phyloP scores from a whole-genome alignment of 2,113 vertebrate genomes.

The Platycercus adscitus region DNA sequence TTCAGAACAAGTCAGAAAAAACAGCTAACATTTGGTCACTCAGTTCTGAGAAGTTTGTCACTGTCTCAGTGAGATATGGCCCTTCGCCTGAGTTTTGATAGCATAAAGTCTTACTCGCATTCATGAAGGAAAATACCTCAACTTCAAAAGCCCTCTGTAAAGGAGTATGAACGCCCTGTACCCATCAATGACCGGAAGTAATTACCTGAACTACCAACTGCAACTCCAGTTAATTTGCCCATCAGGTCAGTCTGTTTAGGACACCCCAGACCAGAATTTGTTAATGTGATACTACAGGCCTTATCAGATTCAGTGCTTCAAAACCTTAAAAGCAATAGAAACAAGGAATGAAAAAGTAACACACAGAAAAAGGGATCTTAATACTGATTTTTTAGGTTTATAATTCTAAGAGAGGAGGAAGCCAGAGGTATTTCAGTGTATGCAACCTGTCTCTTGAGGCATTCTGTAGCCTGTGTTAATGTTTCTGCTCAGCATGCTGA shows the following conservation, averaged over 20 bases:
- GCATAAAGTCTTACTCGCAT: background rate
- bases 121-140: background rate
- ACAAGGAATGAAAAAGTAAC: background rate
- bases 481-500: background rate
- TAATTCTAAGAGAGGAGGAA: background rate
- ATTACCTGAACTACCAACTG: background rate
- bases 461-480: background rate
- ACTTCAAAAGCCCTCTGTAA: background rate
- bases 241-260: background rate
- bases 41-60: background rate
- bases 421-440: background rate
- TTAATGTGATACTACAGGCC: background rate
- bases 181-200: background rate
- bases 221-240: background rate
- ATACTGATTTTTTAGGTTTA: background rate
- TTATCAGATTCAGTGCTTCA: background rate
- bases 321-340: background rate
- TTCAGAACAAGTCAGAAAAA: background rate
- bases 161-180: background rate
- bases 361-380: background rate
- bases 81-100: background rate
- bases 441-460: background rate
- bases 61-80: background rate
- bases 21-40: background rate
- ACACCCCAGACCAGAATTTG: background rate